A percentile compares a stretch with the other conserved stretches of the same genome.
Evolutionary conservation across 2,113 vertebrate species (phyloP).

Genomic region (Eleginops maclovinus): DNA sequence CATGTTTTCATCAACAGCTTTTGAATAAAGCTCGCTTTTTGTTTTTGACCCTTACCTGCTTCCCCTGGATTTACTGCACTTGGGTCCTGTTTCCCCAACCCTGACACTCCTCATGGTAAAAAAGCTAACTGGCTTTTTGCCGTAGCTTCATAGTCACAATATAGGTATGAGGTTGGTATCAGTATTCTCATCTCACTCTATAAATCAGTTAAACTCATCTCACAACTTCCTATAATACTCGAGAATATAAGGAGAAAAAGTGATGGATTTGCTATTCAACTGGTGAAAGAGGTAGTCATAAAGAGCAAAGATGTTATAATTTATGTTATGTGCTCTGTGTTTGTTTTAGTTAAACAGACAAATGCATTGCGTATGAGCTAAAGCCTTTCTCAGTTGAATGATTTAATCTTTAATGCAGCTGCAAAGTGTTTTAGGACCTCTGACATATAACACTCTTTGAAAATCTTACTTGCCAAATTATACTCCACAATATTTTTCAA

Average conservation of each 20-base stretch:
- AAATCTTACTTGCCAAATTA: conserved; percentile 4
- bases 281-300: not conserved
- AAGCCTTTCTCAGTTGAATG: not conserved
- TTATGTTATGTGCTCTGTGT: not conserved
- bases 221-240: not conserved
- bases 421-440: conserved; percentile 5
- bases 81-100: no score
- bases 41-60: no score
- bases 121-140: not conserved
- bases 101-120: no score
- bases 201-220: no score
- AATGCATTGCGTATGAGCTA: not conserved
- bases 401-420: conserved; percentile 27
- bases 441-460: not conserved
- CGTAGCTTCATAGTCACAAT: not conserved
- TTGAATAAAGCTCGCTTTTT: no score
- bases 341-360: not conserved
- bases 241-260: not conserved
- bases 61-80: no score
- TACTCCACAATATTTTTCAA: conserved; percentile 18
- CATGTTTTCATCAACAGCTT: no score
- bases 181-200: not conserved
- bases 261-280: not conserved
- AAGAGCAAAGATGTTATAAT: not conserved
- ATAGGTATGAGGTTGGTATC: not conserved